Conservation (phyloP, 2,888 invertebrate genomes). For the Sarcophaga variegata region DNA sequence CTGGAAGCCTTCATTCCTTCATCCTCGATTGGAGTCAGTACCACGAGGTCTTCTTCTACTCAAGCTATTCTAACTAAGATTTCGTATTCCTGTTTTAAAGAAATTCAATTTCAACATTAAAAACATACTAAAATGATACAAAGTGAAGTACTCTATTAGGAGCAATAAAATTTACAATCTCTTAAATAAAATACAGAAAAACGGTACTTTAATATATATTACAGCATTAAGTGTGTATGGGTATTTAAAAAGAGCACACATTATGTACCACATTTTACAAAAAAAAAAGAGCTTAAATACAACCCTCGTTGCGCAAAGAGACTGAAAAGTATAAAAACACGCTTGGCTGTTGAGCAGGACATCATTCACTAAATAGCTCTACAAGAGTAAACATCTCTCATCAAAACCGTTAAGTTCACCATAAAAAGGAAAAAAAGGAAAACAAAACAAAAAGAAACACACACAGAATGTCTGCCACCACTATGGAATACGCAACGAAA, state of each 20-base stretch:
- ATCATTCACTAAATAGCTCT: constrained; percentile 52
- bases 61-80: no score
- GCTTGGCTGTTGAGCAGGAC: constrained; percentile 4
- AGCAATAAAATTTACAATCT: no score
- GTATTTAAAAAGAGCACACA: neutral
- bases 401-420: neutral
- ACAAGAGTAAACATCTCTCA: constrained; percentile 47
- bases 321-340: constrained; percentile 57
- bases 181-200: no score
- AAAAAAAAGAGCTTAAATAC: neutral
- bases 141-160: neutral
- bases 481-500: constrained; percentile 83
- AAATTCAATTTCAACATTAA: no score
- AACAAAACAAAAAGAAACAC: constrained; percentile 17
- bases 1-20: no score
- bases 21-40: no score
- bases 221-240: no score
- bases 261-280: neutral
- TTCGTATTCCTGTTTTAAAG: no score
- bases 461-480: constrained; percentile 47
- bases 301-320: constrained; percentile 13
- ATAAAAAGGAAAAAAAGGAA: neutral
- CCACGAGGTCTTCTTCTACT: no score
- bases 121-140: neutral
- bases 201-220: no score